Base-by-base conservation (phyloP, 2,113 vertebrate genomes). In the Toxotes jaculatrix region DNA sequence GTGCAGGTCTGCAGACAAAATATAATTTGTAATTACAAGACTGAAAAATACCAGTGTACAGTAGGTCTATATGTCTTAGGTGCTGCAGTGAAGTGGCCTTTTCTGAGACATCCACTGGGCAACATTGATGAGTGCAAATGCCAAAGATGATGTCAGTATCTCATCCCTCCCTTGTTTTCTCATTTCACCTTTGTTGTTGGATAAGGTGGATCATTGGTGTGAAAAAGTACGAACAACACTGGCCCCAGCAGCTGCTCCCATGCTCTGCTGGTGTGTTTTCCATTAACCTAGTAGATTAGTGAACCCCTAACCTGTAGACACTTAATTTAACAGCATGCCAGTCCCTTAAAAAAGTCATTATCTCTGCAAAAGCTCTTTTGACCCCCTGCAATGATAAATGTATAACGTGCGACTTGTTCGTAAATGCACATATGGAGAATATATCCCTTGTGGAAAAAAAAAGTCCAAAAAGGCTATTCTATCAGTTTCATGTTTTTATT, bases 211-310 rank as follows among this genome's bases (percentile, higher is more conserved):
- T 86, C 68, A 51, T 32, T 45, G 62, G 34, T 57, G 53, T 77
- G 77, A 86, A 75, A 76, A 82, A 61, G 57, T 56, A 16, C 0
- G 10, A 16, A 59, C 31, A 34, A n/a, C 31, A 10, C 40, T 43
- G 40, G 27, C 49, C 76, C 51, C 17, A 34, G 23, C 36, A 53
- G 23, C 64, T 65, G 57, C 64, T 56, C 9, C 17, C 53, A 8
- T 51, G 31, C 55, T 66, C 56, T 64, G 32, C 2, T 63, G 43
- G 38, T 74, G 71, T 72, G 62, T 83, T 91, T 89, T 86, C 65
- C 55, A 92, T 93, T 91, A 92, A 91, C 88, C 84, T 57, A 7
- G 27, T 16, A 36, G 77, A 55, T 82, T 49, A 85, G 21, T 78
- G 81, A 27, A 82, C 32, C 53, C 40, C 67, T 82, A 56, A 91